These are phyloP conservation scores for Panopea generosa DNA, from an alignment of 2,888 invertebrate genomes.

Conservation along the genomic window DNA sequence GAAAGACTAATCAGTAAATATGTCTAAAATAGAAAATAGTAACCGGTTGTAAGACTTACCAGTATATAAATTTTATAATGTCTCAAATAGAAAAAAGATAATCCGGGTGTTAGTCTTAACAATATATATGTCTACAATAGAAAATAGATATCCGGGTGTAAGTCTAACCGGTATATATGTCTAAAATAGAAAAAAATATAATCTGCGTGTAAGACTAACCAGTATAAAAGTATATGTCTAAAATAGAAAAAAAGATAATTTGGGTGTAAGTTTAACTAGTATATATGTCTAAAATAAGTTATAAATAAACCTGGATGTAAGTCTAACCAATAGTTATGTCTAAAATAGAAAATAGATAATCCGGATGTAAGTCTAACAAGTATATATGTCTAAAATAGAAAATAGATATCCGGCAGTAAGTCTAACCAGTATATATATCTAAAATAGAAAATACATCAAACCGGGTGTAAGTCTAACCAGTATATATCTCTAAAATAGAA, in stretches of 20 bases:
- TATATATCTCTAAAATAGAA: slow-evolving; percentile 87
- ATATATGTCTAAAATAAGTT: too few species aligned
- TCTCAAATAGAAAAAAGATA: slow-evolving; percentile 91
- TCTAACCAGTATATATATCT: slow-evolving; percentile 88
- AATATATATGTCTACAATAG: slow-evolving; percentile 87
- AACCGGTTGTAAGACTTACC: too few species aligned
- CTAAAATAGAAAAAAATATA: slow-evolving; percentile 84
- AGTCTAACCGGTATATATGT: slow-evolving; percentile 87
- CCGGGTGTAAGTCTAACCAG: slow-evolving; percentile 89
- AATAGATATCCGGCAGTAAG: slow-evolving; percentile 88
- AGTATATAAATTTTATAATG: too few species aligned
- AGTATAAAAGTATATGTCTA: slow-evolving; percentile 88
- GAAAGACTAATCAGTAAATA: not conserved
- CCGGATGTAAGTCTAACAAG: slow-evolving; percentile 89
- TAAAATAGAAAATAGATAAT: slow-evolving; percentile 90
- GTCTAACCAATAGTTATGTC: not conserved
- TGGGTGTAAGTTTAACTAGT: too few species aligned
- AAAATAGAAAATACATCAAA: slow-evolving; percentile 64
- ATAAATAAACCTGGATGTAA: too few species aligned
- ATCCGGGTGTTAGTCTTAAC: slow-evolving; percentile 89
- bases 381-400: slow-evolving; percentile 87
- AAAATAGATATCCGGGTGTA: slow-evolving; percentile 88
- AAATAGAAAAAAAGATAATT: slow-evolving; percentile 66
- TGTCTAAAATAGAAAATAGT: too few species aligned
- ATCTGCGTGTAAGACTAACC: slow-evolving; percentile 89